Conservation (phyloP, 2,113 vertebrate genomes). For the Oryzias javanicus region DNA sequence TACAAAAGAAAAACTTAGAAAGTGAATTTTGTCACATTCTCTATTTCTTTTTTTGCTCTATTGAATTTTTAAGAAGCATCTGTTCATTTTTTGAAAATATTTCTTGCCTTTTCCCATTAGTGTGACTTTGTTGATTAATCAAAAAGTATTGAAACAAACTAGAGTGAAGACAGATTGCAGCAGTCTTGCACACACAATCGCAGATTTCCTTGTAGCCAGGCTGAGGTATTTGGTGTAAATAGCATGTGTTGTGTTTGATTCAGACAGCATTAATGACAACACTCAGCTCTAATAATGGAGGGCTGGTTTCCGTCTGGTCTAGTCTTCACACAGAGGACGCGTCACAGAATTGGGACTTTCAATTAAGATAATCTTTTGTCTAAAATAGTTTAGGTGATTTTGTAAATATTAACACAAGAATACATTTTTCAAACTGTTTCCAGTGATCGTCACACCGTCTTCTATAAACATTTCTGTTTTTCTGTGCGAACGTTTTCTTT, state of each 20-base stretch:
- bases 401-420: neutral
- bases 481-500: neutral
- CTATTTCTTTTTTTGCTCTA: too few relatives aligned
- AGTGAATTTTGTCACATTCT: too few relatives aligned
- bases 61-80: too few relatives aligned
- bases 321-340: slow-evolving; percentile 44
- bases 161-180: neutral
- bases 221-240: slow-evolving; percentile 81
- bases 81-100: too few relatives aligned
- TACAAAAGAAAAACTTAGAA: too few relatives aligned
- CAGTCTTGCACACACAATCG: slow-evolving; percentile 15
- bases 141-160: neutral
- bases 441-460: neutral
- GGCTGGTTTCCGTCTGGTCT: slow-evolving; percentile 68
- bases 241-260: slow-evolving; percentile 75
- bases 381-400: too few relatives aligned
- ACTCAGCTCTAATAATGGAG: slow-evolving; percentile 75
- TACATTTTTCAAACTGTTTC: neutral
- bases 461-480: neutral
- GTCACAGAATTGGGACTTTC: slow-evolving; percentile 22
- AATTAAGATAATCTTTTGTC: too few relatives aligned
- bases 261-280: slow-evolving; percentile 79
- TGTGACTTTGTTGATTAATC: neutral
- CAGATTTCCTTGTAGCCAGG: slow-evolving; percentile 66
- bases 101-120: too few relatives aligned